A percentile compares a stretch with the other conserved stretches of the same genome.
phyloP scores from a whole-genome alignment of 2,113 vertebrate species.

The Propithecus coquereli region DNA sequence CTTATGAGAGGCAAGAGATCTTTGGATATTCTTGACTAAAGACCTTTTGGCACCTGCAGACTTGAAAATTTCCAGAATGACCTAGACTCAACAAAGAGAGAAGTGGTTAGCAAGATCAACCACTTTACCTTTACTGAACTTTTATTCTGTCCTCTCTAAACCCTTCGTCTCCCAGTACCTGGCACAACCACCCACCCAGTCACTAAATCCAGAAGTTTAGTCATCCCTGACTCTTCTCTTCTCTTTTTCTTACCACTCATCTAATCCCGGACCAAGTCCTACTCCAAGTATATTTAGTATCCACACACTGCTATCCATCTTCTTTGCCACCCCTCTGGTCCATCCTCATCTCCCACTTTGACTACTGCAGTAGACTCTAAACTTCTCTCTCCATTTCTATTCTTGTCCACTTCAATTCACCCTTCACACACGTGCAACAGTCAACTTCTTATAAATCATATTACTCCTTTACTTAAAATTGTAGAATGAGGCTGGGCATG shows the following conservation, averaged over 20 bases:
- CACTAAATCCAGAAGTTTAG: constrained; percentile 1
- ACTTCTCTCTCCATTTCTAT: neutral
- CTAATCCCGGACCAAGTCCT: constrained; percentile 6
- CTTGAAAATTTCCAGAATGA: neutral
- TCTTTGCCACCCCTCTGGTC: neutral
- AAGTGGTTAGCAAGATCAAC: neutral
- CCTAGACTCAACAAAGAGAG: neutral
- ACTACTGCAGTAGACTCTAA: neutral
- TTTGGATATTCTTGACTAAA: neutral
- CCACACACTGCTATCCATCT: neutral
- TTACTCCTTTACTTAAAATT: constrained; percentile 10
- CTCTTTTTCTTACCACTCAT: neutral
- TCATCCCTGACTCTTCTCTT: constrained; percentile 14
- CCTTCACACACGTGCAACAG: neutral
- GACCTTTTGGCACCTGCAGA: neutral
- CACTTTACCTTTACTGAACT: neutral
- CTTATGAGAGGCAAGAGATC: neutral
- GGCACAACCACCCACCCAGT: neutral
- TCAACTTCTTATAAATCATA: neutral
- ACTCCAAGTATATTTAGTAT: constrained; percentile 15
- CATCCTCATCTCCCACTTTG: neutral
- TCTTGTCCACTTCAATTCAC: constrained; percentile 14
- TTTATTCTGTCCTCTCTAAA: neutral
- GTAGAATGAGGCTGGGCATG: neutral
- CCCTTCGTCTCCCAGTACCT: neutral